Conservation (phyloP, 2,113 vertebrate species). For the Martes martes region DNA sequence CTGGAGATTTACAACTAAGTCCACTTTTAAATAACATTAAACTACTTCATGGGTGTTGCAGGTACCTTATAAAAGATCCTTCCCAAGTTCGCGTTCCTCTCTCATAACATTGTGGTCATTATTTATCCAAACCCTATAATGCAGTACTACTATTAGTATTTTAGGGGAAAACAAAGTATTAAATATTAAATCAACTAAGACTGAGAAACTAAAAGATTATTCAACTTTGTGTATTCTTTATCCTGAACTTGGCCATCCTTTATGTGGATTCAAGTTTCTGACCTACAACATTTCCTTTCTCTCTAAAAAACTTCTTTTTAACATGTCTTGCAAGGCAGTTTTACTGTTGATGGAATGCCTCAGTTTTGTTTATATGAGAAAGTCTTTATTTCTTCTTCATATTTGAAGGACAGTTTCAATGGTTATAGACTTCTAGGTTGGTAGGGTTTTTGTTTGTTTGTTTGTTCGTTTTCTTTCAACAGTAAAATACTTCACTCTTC, state of each 20-base stretch:
- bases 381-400: not conserved
- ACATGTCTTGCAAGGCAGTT: not conserved
- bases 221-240: not conserved
- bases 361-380: not conserved
- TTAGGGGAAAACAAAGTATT: not conserved
- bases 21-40: not conserved
- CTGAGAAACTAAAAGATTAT: not conserved
- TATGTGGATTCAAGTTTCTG: not conserved
- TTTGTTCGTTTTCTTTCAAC: not conserved
- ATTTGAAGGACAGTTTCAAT: not conserved
- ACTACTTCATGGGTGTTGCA: not conserved
- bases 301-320: not conserved
- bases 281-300: not conserved
- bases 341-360: not conserved
- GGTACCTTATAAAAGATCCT: not conserved
- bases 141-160: not conserved
- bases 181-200: not conserved
- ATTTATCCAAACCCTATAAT: not conserved
- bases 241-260: not conserved
- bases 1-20: not conserved
- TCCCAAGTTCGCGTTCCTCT: not conserved
- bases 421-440: not conserved
- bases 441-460: not conserved
- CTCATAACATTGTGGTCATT: not conserved
- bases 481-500: not conserved